Conservation (phyloP, 2,888 invertebrate genomes). For the Odontocolon sp. region DNA sequence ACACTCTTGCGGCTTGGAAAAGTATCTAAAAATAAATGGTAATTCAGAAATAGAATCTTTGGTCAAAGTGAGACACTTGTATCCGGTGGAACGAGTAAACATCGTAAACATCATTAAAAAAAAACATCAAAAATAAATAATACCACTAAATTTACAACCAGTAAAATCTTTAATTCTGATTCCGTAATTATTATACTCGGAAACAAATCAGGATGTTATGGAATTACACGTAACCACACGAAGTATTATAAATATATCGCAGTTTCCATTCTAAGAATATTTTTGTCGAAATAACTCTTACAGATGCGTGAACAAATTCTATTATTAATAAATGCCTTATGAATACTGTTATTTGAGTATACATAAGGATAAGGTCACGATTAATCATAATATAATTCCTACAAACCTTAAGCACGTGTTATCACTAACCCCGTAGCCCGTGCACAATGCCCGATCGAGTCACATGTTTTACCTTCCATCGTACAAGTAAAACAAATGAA, state of each 20-base stretch:
- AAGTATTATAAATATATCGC: too few relatives aligned
- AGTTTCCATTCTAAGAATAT: too few relatives aligned
- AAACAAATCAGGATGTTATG: too few relatives aligned
- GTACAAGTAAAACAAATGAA: not conserved
- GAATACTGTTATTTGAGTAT: too few relatives aligned
- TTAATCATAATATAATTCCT: not conserved
- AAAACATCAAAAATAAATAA: not conserved
- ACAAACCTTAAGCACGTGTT: not conserved
- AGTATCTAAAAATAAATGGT: conserved; percentile 30
- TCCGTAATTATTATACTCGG: too few relatives aligned
- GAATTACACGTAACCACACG: too few relatives aligned
- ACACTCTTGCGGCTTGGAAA: not conserved
- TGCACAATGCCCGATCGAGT: not conserved
- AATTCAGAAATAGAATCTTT: conserved; percentile 21
- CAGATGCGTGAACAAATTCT: too few relatives aligned
- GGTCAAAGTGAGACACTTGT: not conserved
- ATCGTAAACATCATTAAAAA: conserved; percentile 20
- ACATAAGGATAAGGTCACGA: too few relatives aligned
- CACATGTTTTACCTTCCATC: conserved; percentile 4
- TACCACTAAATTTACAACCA: not conserved
- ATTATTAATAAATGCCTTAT: too few relatives aligned
- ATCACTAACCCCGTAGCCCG: not conserved
- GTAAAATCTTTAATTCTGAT: too few relatives aligned
- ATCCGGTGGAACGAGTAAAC: not conserved
- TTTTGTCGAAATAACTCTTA: too few relatives aligned